phyloP scores from a whole-genome alignment of 2,113 vertebrate genomes.

The Delphinus delphis region DNA sequence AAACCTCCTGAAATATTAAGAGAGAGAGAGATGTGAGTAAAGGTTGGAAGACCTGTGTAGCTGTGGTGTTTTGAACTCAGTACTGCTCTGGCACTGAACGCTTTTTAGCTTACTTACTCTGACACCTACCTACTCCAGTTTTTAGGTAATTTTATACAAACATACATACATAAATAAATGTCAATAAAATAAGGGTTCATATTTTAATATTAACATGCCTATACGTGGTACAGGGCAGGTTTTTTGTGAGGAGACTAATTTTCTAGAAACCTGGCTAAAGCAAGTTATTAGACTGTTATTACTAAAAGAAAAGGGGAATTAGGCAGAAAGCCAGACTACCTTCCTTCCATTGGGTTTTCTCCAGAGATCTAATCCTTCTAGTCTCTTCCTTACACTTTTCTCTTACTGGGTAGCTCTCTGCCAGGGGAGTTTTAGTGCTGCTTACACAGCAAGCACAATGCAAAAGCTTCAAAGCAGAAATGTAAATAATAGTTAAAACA shows the following conservation, averaged over 20 bases:
- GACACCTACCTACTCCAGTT: not conserved
- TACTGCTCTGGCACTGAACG: not conserved
- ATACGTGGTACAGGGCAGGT: not conserved
- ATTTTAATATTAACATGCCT: not conserved
- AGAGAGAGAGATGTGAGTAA: not conserved
- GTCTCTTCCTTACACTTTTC: not conserved
- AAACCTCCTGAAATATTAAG: not conserved
- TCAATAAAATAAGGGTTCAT: not conserved
- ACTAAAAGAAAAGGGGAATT: not conserved
- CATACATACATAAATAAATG: not conserved
- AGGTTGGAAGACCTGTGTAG: not conserved
- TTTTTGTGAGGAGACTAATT: not conserved
- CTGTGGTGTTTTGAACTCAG: not conserved
- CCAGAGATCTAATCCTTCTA: not conserved
- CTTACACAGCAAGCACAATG: not conserved
- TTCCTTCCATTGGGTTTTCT: not conserved
- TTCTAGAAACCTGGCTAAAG: not conserved
- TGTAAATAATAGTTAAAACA: not conserved
- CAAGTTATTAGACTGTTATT: not conserved
- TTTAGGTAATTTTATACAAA: conserved; percentile 9
- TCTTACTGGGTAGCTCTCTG: not conserved
- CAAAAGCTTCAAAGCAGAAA: not conserved
- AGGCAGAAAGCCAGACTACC: not conserved
- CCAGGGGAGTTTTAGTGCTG: not conserved
- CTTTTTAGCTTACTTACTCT: not conserved